phyloP scores from a whole-genome alignment of 2,113 vertebrate genomes.

The Serinus canaria region DNA sequence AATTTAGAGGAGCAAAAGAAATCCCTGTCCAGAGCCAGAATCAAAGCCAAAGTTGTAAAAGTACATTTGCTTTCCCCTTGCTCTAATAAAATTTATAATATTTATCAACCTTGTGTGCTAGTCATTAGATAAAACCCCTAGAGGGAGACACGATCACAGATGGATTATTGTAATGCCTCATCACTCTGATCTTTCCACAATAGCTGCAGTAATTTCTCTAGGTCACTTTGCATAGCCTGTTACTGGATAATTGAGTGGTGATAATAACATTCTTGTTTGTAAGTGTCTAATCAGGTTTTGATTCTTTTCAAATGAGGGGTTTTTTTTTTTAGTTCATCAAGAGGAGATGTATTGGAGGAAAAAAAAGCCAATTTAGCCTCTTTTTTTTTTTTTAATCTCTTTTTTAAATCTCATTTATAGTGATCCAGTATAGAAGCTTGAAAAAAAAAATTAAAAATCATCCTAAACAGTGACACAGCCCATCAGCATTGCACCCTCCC shows the following conservation, averaged over 20 bases:
- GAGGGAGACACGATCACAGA: conserved; percentile 56
- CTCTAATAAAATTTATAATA: background rate
- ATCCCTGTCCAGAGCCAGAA: background rate
- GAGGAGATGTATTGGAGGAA: background rate
- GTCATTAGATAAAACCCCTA: conserved; percentile 60
- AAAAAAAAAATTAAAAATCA: background rate
- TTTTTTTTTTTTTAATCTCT: no score
- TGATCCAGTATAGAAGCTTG: background rate
- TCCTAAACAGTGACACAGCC: background rate
- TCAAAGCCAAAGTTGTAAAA: background rate
- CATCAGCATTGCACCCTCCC: background rate
- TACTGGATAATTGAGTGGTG: conserved; percentile 18
- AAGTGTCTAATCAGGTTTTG: background rate
- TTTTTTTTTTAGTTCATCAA: background rate
- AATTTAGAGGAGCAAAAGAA: background rate
- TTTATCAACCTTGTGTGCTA: conserved; percentile 1
- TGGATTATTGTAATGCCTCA: conserved; percentile 25
- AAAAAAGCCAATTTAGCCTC: background rate
- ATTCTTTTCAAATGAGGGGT: background rate
- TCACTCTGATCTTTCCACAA: background rate
- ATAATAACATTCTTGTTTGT: background rate
- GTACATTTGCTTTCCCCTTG: background rate
- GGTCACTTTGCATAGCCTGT: conserved; percentile 37
- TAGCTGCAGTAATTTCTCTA: conserved; percentile 22
- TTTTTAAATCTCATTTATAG: background rate